Evolutionary conservation across 2,113 vertebrate species (phyloP).

Genomic region (Emydura subglobosa): DNA sequence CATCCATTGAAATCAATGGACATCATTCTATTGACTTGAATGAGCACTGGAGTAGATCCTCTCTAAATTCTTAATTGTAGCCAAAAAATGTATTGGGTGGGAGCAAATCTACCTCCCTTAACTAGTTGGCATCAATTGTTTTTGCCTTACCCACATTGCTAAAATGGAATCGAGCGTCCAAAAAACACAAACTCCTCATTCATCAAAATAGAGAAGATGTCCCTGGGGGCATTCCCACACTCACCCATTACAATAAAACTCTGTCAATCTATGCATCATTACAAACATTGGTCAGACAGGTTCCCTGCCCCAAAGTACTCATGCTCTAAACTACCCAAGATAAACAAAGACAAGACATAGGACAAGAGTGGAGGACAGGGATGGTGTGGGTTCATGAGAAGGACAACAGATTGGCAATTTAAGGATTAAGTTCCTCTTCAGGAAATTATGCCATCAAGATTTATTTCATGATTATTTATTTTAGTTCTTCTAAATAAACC

Average conservation of each 20-base stretch:
- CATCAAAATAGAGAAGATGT: neutral
- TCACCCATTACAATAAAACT: neutral
- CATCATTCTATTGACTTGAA: neutral
- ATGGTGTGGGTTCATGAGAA: neutral
- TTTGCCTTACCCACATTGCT: neutral
- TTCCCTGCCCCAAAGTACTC: constrained; percentile 8
- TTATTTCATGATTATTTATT: neutral
- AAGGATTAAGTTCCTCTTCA: constrained; percentile 9
- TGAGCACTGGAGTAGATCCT: neutral
- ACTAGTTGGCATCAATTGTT: neutral
- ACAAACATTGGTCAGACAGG: constrained; percentile 1
- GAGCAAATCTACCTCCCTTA: neutral
- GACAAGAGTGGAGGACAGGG: neutral
- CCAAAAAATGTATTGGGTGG: no score
- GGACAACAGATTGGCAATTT: neutral
- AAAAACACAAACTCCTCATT: neutral
- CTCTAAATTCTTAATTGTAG: neutral
- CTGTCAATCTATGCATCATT: constrained; percentile 12
- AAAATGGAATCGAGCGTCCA: constrained; percentile 26
- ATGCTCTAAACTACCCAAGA: neutral
- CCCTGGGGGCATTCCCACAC: neutral
- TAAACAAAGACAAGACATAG: constrained; percentile 14
- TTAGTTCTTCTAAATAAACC: neutral
- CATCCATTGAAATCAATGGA: no score
- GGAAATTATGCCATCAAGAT: neutral